These are phyloP conservation scores for Dichetophora obliterata DNA, from an alignment of 2,888 invertebrate genomes.

Conservation along the genomic window DNA sequence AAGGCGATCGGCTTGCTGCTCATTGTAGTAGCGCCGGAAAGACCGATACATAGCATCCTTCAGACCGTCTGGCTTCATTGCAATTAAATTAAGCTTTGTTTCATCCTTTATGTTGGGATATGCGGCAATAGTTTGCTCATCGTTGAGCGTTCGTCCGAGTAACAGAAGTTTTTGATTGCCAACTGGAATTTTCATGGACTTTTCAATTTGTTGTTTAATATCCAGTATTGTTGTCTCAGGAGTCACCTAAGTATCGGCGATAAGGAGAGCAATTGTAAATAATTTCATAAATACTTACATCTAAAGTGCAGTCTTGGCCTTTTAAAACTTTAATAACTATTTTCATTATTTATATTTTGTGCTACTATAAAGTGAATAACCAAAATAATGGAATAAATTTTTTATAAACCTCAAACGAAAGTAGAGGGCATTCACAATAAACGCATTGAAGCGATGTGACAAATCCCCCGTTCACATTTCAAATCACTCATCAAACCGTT, in stretches of 20 bases:
- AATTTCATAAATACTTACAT: constrained; percentile 70
- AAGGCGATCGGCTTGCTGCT: constrained; percentile 74
- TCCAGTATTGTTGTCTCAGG: constrained; percentile 76
- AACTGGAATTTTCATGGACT: constrained; percentile 76
- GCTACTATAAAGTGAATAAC: not conserved
- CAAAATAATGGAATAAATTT: no score
- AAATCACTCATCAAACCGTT: no score
- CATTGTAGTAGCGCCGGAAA: constrained; percentile 73
- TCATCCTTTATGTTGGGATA: constrained; percentile 83
- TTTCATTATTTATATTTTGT: constrained; percentile 73
- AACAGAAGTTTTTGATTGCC: constrained; percentile 79
- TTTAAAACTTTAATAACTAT: constrained; percentile 80
- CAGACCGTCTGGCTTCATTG: constrained; percentile 76
- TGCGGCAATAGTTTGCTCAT: constrained; percentile 78
- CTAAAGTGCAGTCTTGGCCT: constrained; percentile 78
- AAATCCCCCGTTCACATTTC: no score
- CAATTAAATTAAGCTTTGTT: constrained; percentile 79
- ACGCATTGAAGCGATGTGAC: no score
- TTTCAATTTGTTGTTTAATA: constrained; percentile 78
- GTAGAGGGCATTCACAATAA: no score
- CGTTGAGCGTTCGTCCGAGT: constrained; percentile 79
- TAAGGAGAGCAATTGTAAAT: not conserved
- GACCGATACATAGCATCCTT: constrained; percentile 71
- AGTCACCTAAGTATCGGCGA: constrained; percentile 69
- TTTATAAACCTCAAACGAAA: no score